Conservation (phyloP, 2,797 vertebrate genomes). For the Threskiornis aethiopicus region DNA sequence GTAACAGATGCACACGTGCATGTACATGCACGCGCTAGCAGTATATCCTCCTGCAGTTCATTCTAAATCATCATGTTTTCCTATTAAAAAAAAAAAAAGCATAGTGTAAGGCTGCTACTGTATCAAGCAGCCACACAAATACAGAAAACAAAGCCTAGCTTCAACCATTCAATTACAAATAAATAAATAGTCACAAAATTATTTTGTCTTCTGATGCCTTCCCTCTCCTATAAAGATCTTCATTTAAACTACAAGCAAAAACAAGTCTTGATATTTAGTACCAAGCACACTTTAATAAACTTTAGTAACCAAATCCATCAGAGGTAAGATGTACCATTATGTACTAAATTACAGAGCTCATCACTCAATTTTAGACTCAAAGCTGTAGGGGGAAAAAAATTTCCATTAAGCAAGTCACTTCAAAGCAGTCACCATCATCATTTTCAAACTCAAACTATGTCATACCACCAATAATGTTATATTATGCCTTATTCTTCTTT, state of each 20-base stretch:
- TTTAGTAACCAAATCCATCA: neutral
- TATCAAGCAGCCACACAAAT: neutral
- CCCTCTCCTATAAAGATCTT: neutral
- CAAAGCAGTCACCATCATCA: neutral
- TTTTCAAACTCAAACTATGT: neutral
- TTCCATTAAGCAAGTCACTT: neutral
- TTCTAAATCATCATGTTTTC: neutral
- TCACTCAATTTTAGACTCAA: neutral
- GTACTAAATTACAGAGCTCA: neutral
- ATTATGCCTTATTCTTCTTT: neutral
- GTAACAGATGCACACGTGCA: neutral
- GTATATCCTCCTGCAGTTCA: neutral
- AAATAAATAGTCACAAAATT: neutral
- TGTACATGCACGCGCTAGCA: accelerated
- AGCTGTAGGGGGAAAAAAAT: neutral
- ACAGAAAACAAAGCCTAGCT: neutral
- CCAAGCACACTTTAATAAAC: neutral
- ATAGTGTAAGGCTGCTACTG: neutral
- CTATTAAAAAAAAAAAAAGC: neutral
- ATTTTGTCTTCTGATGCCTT: neutral
- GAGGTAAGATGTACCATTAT: neutral
- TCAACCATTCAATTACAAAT: neutral
- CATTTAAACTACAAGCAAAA: neutral
- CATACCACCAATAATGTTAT: neutral
- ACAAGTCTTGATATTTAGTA: neutral